Evolutionary conservation across 2,888 invertebrate species (phyloP).

Genomic region (Cheilosia soror): DNA sequence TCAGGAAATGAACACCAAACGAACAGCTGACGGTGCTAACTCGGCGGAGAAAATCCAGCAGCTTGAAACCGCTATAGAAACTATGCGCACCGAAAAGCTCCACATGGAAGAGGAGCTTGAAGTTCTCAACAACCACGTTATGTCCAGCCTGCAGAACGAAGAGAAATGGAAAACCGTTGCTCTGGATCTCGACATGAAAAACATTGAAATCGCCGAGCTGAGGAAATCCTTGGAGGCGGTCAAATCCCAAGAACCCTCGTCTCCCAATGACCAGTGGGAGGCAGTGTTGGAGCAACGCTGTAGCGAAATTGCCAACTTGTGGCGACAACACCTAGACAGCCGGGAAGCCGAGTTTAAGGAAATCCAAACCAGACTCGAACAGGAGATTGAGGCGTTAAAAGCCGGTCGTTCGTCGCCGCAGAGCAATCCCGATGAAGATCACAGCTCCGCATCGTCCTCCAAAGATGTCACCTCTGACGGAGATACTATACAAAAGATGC

Average conservation of each 20-base stretch:
- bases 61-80: slow-evolving; percentile 77
- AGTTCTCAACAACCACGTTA: slow-evolving; percentile 82
- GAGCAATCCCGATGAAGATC: slow-evolving; percentile 32
- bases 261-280: slow-evolving; percentile 83
- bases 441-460: slow-evolving; percentile 73
- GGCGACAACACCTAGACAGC: slow-evolving; percentile 88
- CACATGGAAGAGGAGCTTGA: slow-evolving; percentile 83
- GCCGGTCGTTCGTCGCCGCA: slow-evolving; percentile 72
- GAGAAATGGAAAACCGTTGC: slow-evolving; percentile 81
- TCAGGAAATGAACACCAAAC: slow-evolving; percentile 76
- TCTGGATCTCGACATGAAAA: slow-evolving; percentile 82
- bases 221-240: slow-evolving; percentile 79
- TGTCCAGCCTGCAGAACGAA: slow-evolving; percentile 81
- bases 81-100: slow-evolving; percentile 79
- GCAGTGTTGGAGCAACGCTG: slow-evolving; percentile 88
- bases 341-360: slow-evolving; percentile 87
- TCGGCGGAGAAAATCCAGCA: slow-evolving; percentile 67
- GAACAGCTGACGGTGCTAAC: slow-evolving; percentile 36
- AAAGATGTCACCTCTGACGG: slow-evolving; percentile 75
- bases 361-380: slow-evolving; percentile 84
- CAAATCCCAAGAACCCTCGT: slow-evolving; percentile 63
- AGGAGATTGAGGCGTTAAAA: slow-evolving; percentile 84
- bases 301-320: slow-evolving; percentile 88
- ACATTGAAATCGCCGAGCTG: slow-evolving; percentile 82
- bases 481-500: slow-evolving; percentile 81